Evolutionary conservation across 2,113 vertebrate species (phyloP).

Genomic region (Burhinus bistriatus): DNA sequence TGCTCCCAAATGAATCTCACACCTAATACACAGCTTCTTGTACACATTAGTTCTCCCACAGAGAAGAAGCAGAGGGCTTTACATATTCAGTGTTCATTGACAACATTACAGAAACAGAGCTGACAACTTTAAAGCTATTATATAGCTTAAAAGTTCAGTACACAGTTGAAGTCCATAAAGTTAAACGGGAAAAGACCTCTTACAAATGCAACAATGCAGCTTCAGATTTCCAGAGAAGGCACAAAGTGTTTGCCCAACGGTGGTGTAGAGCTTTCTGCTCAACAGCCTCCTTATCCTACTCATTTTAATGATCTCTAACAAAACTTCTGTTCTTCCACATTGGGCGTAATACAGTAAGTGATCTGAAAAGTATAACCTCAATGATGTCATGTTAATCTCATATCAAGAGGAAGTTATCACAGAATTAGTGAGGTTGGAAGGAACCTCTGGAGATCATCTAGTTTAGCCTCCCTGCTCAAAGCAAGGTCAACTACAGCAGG

Average conservation of each 20-base stretch:
- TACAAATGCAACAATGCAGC: neutral
- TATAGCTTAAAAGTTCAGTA: neutral
- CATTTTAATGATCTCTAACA: neutral
- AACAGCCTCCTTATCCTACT: neutral
- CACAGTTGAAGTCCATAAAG: neutral
- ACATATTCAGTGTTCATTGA: neutral
- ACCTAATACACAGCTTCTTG: neutral
- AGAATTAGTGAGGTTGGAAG: neutral
- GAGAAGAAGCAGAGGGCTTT: neutral
- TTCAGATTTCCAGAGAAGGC: neutral
- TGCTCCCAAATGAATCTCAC: neutral
- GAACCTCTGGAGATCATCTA: neutral
- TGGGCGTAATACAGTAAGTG: neutral
- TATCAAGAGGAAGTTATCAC: neutral
- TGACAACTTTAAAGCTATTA: neutral
- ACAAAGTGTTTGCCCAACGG: neutral
- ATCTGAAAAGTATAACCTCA: neutral
- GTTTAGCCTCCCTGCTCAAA: neutral
- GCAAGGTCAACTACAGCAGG: neutral
- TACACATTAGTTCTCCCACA: neutral
- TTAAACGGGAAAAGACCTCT: neutral
- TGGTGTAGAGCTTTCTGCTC: neutral
- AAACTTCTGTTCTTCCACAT: neutral
- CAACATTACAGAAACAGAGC: neutral
- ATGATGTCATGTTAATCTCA: neutral